Percentiles rank a stretch among this genome's conserved stretches.
These are phyloP conservation scores for Palloptera scutellata DNA, from an alignment of 2,888 invertebrate species.

Conservation along the genomic window DNA sequence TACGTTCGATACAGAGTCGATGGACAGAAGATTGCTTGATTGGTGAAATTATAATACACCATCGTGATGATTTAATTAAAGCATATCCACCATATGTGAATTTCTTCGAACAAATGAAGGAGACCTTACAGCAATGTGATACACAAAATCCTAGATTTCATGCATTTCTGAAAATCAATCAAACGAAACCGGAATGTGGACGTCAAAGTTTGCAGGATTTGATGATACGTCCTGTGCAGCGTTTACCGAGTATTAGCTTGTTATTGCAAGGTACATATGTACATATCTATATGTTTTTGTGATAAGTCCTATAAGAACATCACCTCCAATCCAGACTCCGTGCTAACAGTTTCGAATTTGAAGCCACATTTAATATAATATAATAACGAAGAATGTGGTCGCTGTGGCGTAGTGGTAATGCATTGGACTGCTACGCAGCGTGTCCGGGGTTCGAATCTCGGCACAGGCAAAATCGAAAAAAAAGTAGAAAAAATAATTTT, in stretches of 20 bases:
- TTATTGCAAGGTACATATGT: conserved; percentile 94
- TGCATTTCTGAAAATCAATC: conserved; percentile 96
- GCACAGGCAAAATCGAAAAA: too few species aligned
- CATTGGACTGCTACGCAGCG: too few species aligned
- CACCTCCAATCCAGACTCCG: too few species aligned
- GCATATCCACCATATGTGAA: conserved; percentile 98
- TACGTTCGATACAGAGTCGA: conserved; percentile 64
- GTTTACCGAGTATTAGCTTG: conserved; percentile 94
- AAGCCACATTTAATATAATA: too few species aligned
- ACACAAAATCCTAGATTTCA: conserved; percentile 94
- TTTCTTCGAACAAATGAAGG: conserved; percentile 97
- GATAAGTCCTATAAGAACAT: too few species aligned
- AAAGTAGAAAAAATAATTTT: too few species aligned
- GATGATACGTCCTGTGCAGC: conserved; percentile 96
- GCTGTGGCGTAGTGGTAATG: too few species aligned
- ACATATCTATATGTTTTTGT: too few species aligned
- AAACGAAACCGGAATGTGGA: conserved; percentile 94
- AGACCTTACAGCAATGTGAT: conserved; percentile 90
- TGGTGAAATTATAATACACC: conserved; percentile 87
- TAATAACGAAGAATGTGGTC: too few species aligned
- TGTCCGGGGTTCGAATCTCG: too few species aligned
- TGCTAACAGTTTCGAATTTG: too few species aligned
- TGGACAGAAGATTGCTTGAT: conserved; percentile 91
- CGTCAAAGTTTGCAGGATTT: conserved; percentile 95
- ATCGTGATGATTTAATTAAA: conserved; percentile 87